Evolutionary conservation across 2,797 vertebrate species (phyloP).

Genomic region (Coccyzus lansbergi): DNA sequence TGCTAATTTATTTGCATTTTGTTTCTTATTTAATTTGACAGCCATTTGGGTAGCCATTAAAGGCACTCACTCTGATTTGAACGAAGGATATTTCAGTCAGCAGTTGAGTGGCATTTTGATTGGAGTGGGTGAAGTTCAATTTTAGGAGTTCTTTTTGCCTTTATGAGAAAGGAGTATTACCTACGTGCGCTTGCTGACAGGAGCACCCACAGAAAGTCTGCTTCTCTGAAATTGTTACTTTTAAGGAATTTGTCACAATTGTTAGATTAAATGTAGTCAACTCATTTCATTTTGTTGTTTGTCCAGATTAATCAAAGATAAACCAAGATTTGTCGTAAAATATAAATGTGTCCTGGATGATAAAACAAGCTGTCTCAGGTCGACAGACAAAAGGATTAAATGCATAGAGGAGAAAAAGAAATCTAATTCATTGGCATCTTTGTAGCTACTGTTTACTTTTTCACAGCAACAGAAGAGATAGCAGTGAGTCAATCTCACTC

Average conservation of each 20-base stretch:
- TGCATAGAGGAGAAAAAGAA: neutral
- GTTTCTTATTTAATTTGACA: slow-evolving; percentile 71
- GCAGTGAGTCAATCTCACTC: neutral
- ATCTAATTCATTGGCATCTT: neutral
- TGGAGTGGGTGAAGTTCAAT: slow-evolving; percentile 32
- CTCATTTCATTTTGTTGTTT: neutral
- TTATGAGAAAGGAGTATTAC: slow-evolving; percentile 31
- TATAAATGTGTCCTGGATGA: neutral
- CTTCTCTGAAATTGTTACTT: slow-evolving; percentile 21
- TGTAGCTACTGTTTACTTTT: neutral
- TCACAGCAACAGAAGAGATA: neutral
- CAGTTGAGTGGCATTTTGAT: slow-evolving; percentile 68
- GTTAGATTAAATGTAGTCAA: neutral
- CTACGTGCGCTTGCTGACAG: neutral
- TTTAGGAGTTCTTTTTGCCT: slow-evolving; percentile 47
- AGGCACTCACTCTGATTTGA: slow-evolving; percentile 58
- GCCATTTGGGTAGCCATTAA: slow-evolving; percentile 62
- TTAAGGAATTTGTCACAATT: neutral
- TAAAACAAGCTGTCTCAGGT: neutral
- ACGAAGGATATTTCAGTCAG: slow-evolving; percentile 64
- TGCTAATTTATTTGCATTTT: slow-evolving; percentile 79
- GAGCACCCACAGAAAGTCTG: slow-evolving; percentile 12
- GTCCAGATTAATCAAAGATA: neutral
- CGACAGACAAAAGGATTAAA: neutral
- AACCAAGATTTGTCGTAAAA: neutral